Evolutionary conservation across 2,888 invertebrate species (phyloP).

Genomic region (Resseliella maxima): DNA sequence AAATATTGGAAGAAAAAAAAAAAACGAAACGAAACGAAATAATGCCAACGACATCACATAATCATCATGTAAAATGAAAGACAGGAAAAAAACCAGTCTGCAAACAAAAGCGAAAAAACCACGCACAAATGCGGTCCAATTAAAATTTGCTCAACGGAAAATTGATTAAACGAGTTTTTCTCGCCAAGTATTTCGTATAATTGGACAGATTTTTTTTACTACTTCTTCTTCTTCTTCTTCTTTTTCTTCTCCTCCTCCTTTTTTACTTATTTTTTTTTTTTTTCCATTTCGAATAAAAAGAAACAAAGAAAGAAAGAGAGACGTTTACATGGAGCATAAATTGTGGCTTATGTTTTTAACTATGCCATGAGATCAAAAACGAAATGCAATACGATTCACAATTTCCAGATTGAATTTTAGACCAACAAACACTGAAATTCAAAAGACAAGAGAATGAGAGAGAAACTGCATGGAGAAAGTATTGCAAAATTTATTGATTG

Average conservation of each 20-base stretch:
- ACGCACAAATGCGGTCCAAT: conserved; percentile 48
- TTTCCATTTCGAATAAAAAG: no score
- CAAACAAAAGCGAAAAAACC: conserved; percentile 35
- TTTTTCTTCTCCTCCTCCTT: no score
- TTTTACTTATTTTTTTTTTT: no score
- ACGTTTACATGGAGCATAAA: no score
- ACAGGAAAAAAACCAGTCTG: neutral
- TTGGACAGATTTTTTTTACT: neutral
- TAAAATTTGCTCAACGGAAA: conserved; percentile 47
- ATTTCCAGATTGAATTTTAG: neutral
- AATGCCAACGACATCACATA: conserved; percentile 43
- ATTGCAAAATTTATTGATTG: neutral
- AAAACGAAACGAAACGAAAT: neutral
- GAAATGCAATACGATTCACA: neutral
- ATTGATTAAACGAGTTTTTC: conserved; percentile 38
- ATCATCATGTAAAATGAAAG: neutral
- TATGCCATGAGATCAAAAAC: neutral
- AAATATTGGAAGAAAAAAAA: no score
- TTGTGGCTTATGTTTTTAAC: no score
- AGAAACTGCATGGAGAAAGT: neutral
- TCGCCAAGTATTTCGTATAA: neutral
- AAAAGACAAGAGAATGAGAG: neutral
- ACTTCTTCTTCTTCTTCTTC: no score
- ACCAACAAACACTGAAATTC: neutral
- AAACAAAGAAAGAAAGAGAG: no score